Percentiles rank a stretch among this genome's conserved stretches.
These are phyloP conservation scores for Diplodus sargus DNA, from an alignment of 2,797 vertebrate species.

Conservation along the genomic window DNA sequence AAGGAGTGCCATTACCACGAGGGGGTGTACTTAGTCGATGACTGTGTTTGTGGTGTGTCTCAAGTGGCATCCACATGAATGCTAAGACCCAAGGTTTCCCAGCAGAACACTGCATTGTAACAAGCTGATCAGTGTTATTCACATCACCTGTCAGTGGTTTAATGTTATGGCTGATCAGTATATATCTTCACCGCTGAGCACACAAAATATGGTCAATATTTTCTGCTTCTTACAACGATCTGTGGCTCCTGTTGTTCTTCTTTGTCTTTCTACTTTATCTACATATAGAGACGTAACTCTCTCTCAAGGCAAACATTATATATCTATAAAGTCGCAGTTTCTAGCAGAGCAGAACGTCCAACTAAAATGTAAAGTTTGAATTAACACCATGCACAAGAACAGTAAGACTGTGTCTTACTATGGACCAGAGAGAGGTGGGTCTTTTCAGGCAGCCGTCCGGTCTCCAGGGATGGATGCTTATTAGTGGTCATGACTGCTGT, in stretches of 20 bases:
- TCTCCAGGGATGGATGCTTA: neutral
- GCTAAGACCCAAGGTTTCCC: too few species aligned
- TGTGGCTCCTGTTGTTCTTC: neutral
- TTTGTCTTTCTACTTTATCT: neutral
- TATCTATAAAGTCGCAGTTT: neutral
- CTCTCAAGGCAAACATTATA: neutral
- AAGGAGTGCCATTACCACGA: too few species aligned
- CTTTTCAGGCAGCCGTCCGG: neutral
- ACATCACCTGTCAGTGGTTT: too few species aligned
- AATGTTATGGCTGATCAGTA: too few species aligned
- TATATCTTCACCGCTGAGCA: neutral
- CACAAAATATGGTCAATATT: neutral
- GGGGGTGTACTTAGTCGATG: too few species aligned
- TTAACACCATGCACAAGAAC: neutral
- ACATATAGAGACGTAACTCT: neutral
- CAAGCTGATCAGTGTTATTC: too few species aligned
- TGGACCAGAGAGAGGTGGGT: neutral
- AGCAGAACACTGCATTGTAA: too few species aligned
- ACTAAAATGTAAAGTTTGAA: neutral
- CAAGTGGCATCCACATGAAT: too few species aligned
- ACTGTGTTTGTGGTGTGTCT: too few species aligned
- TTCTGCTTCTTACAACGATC: neutral
- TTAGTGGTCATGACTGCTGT: too few species aligned
- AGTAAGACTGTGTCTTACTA: neutral
- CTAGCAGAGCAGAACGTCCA: too few species aligned